These are phyloP conservation scores for Myiotriccus ornatus DNA, from an alignment of 2,797 vertebrate genomes.

Conservation along the genomic window DNA sequence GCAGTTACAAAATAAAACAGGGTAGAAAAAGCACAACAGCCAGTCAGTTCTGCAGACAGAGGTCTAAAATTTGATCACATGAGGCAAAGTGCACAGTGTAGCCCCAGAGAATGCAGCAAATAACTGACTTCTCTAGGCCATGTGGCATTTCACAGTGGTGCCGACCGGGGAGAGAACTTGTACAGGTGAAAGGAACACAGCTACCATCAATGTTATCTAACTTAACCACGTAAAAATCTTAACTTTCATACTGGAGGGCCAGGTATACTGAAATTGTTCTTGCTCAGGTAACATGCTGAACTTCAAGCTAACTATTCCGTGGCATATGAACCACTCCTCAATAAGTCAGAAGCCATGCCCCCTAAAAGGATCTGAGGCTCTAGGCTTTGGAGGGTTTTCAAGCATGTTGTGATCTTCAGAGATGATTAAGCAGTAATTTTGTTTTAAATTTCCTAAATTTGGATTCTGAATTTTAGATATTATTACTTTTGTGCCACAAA, in stretches of 20 bases:
- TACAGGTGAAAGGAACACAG: not conserved
- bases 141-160: not conserved
- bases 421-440: not conserved
- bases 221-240: not conserved
- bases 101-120: not conserved
- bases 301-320: not conserved
- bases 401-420: not conserved
- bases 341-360: not conserved
- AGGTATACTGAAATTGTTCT: not conserved
- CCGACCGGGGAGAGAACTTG: not conserved
- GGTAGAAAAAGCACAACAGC: not conserved
- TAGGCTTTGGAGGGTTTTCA: not conserved
- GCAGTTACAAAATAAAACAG: not conserved
- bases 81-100: not conserved
- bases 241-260: not conserved
- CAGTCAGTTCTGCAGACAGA: not conserved
- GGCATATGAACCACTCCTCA: rapidly evolving
- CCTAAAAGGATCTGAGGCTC: not conserved
- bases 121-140: not conserved
- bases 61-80: not conserved
- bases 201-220: not conserved
- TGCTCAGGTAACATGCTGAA: not conserved
- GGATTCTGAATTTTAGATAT: not conserved
- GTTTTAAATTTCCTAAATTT: not conserved
- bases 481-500: not conserved